phyloP scores from a whole-genome alignment of 1,140 invertebrate species.

The Ostrea denselamellosa region DNA sequence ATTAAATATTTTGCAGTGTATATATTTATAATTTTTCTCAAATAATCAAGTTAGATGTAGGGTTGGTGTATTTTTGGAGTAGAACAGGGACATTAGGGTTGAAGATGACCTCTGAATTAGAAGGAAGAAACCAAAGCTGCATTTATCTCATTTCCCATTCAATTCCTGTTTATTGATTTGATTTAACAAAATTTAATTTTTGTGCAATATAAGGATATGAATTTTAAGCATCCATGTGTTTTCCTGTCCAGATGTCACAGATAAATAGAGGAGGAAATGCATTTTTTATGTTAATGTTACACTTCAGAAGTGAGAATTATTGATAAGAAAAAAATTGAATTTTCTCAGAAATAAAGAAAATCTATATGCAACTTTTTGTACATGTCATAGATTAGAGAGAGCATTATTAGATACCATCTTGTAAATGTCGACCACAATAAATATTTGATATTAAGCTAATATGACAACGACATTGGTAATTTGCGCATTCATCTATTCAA shows the following conservation, averaged over 20 bases:
- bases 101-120: neutral
- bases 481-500: neutral
- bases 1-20: neutral
- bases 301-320: constrained; percentile 23
- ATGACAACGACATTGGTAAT: constrained; percentile 7
- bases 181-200: constrained; percentile 12
- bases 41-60: neutral
- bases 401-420: constrained; percentile 29
- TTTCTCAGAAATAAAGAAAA: constrained; percentile 32
- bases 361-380: neutral
- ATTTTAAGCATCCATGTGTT: neutral
- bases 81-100: no score
- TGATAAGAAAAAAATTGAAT: constrained; percentile 32
- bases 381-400: neutral
- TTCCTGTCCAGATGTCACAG: constrained; percentile 36
- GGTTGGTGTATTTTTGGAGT: neutral
- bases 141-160: constrained; percentile 31
- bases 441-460: constrained; percentile 38
- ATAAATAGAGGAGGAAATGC: constrained; percentile 12
- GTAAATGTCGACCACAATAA: neutral
- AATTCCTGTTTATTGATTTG: constrained; percentile 35
- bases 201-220: neutral
- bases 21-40: neutral
- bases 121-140: neutral
- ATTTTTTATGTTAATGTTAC: constrained; percentile 31